Conservation (phyloP, 2,888 invertebrate species). For the Vesta saturnalis region DNA sequence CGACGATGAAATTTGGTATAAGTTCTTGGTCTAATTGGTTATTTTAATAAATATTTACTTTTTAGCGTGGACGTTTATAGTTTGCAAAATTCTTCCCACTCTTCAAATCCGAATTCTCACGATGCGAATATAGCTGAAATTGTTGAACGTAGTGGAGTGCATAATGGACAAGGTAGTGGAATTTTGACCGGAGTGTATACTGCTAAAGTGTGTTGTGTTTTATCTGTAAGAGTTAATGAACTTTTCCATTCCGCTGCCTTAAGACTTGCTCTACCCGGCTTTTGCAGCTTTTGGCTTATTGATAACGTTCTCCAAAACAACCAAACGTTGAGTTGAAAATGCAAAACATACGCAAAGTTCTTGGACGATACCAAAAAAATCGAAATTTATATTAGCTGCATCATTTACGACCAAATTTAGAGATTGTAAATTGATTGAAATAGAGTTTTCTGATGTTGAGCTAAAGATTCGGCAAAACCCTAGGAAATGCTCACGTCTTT, state of each 20-base stretch:
- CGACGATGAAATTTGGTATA: constrained; percentile 83
- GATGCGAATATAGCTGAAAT: constrained; percentile 79
- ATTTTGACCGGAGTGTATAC: constrained; percentile 81
- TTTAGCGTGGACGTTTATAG: constrained; percentile 85
- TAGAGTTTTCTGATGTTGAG: no score
- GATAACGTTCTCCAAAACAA: no score
- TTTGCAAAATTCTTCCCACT: constrained; percentile 67
- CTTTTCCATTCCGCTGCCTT: constrained; percentile 90
- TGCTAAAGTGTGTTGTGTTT: constrained; percentile 87
- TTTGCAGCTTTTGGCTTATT: constrained; percentile 85
- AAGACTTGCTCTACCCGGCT: constrained; percentile 84
- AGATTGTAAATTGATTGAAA: no score
- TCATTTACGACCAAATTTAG: no score
- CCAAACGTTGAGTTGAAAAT: no score
- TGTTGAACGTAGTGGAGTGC: constrained; percentile 67
- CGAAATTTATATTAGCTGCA: no score
- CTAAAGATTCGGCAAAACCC: no score
- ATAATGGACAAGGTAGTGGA: constrained; percentile 62
- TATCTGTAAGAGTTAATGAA: constrained; percentile 91
- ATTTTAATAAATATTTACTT: constrained; percentile 33
- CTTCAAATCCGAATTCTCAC: constrained; percentile 65
- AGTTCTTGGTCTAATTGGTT: background rate
- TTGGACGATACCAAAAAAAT: no score
- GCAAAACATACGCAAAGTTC: no score
- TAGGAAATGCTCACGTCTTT: no score